Evolutionary conservation across 2,888 invertebrate genomes (phyloP), one percentile per base, ranked within the genome.

Genomic region (Himalopsyche anomala): DNA sequence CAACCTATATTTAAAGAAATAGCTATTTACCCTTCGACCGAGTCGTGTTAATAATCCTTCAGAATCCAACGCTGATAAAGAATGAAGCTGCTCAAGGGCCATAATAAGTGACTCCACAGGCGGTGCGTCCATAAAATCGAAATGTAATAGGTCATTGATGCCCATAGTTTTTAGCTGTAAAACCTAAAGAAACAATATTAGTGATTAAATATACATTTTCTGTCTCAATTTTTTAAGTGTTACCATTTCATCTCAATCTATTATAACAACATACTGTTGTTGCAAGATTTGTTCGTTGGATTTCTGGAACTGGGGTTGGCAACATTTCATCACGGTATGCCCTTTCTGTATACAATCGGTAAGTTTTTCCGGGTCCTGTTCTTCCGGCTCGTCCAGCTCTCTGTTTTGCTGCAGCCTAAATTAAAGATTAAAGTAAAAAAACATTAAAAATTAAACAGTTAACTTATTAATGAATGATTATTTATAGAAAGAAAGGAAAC

Each of bases 101-200:
- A 99, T 98, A 87, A 99, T 98, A 89, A 99, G 94, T 0, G 99
- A 98, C 92, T 99, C 99, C 36, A 98, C 98, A 0, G 99, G 99
- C 40, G 99, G 99, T 0, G 99, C 98, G 92, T 99, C 99, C 99
- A 99, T 99, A 93, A 99, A 99, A 93, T 99, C 99, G 91, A 99
- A 99, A 91, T 98, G 97, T 38, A 99, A 92, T 84, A 99, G 93
- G 92, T 99, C 99, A 91, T 99, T 99, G 90, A 99, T 99, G 42
- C 99, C 99, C 99, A 99, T 99, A 0, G 99, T 99, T 92, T 99
- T 99, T 55, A 99, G 92, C 90, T 99, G 99, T 17, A 99, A 92
- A 56, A 99, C 97, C 94, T 94, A 90, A 5, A 79, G 87, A 84
- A 69, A 69, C 85, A 19, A 56, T 62, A 82, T 62, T 5, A 62